Evolutionary conservation across 2,888 invertebrate genomes (phyloP), one percentile per base, ranked within the genome.

Genomic region (Pseudolycoriella hygida): DNA sequence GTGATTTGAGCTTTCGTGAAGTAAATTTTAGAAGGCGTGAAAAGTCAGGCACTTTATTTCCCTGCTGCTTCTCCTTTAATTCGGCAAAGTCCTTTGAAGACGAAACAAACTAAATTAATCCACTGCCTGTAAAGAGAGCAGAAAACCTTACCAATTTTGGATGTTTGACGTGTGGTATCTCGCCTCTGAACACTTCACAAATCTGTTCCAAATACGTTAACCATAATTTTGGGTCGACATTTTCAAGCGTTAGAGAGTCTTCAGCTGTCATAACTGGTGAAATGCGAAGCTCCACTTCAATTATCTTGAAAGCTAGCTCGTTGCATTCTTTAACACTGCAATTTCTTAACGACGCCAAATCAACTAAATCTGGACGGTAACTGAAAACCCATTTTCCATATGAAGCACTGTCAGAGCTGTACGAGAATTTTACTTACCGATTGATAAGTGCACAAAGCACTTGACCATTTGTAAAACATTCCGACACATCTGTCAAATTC

Each of bases 351-450:
- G 73, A 66, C 54, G 72, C 71, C 57, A 78, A 77, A 53, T 90
- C 85, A 53, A 93, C 70, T 55, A 94, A 71, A 67, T 93, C 89
- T 2, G 94, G 94, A 48, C 93, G 74, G 69, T 93, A 94, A 50
- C 86, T 80, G n/a, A 44, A 19, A 30, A 46, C 38, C 10, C 39
- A 17, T n/a, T n/a, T n/a, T n/a, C n/a, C n/a, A 37, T 20, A 20
- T 45, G 18, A 31, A 20, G 6, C 10, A 34, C 3, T 11, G 15
- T 5, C 14, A 17, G 15, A 17, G n/a, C 14, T 17, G 17, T 15
- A 15, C 4, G 10, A 10, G 17, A 39, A 17, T 17, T 15, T 15
- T 3, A 6, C 49, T 47, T 50, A 65, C 64, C 66, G 60, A 53
- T 59, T 62, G 25, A 66, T 64, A 46, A 66, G 54, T 31, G 63